A percentile compares a stretch with the other conserved stretches of the same genome.
These are phyloP conservation scores for Pocota personata DNA, from an alignment of 2,888 invertebrate genomes.

Conservation along the genomic window DNA sequence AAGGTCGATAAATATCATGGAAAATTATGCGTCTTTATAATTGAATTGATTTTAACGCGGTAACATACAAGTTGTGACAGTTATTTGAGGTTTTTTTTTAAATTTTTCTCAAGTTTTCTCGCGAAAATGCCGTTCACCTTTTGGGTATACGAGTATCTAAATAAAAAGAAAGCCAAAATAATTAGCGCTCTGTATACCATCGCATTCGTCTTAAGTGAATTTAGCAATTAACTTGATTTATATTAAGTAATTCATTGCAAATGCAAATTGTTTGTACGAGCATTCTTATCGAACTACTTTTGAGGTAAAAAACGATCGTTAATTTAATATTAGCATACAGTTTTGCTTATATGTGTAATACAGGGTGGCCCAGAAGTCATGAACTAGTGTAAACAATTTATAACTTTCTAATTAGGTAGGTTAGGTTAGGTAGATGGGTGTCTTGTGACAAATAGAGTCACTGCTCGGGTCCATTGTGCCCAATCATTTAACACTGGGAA, in stretches of 20 bases:
- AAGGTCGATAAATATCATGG: constrained; percentile 60
- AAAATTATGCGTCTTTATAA: constrained; percentile 66
- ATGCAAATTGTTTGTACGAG: constrained; percentile 36
- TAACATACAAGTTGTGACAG: constrained; percentile 60
- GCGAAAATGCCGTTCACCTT: neutral
- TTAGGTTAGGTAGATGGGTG: no score
- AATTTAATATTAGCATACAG: neutral
- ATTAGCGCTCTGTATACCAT: constrained; percentile 10
- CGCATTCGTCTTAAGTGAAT: constrained; percentile 52
- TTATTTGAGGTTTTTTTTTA: constrained; percentile 49
- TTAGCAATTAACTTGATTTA: constrained; percentile 54
- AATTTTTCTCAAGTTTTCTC: neutral
- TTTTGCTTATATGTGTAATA: no score
- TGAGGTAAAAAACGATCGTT: neutral
- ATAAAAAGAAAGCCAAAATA: neutral
- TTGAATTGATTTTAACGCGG: constrained; percentile 63
- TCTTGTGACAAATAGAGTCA: no score
- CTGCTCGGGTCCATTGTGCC: no score
- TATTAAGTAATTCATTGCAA: constrained; percentile 4
- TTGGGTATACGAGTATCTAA: neutral
- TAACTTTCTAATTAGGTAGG: no score
- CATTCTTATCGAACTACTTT: constrained; percentile 13
- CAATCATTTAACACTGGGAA: no score
- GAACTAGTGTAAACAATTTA: no score
- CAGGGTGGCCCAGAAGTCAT: no score